A percentile compares a stretch with the other conserved stretches of the same genome.
Evolutionary conservation across 2,888 invertebrate genomes (phyloP).

Genomic region (Pogonocherus hispidulus): DNA sequence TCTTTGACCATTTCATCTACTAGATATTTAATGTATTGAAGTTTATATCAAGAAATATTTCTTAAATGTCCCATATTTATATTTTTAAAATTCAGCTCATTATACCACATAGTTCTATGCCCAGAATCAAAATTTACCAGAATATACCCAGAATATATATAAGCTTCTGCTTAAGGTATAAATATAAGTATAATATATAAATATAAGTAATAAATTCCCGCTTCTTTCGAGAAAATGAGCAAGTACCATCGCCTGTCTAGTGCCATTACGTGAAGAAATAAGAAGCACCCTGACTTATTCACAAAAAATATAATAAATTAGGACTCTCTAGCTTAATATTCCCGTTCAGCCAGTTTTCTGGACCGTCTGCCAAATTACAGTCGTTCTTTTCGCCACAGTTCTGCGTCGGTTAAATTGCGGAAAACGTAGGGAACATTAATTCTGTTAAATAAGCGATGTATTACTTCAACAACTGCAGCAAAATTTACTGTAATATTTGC

Average conservation of each 20-base stretch:
- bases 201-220: too few relatives aligned
- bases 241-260: background rate
- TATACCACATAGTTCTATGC: too few relatives aligned
- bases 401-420: constrained; percentile 1
- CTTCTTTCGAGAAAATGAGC: background rate
- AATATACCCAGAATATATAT: too few relatives aligned
- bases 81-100: too few relatives aligned
- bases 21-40: too few relatives aligned
- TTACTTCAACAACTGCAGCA: constrained; percentile 1
- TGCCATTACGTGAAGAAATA: background rate
- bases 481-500: background rate
- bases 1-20: too few relatives aligned
- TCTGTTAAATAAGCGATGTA: constrained; percentile 3
- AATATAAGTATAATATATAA: too few relatives aligned
- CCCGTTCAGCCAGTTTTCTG: constrained; percentile 5
- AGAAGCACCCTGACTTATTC: background rate
- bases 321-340: constrained; percentile 6
- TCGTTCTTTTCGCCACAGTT: background rate
- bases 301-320: background rate
- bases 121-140: too few relatives aligned
- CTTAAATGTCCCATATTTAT: too few relatives aligned
- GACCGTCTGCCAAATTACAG: constrained; percentile 9
- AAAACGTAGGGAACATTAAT: constrained; percentile 13
- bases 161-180: too few relatives aligned
- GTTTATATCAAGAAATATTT: too few relatives aligned